Percentiles rank a stretch among this genome's conserved stretches.
These are phyloP conservation scores for Acanthornis magna DNA, from an alignment of 2,797 vertebrate genomes.

Conservation along the genomic window DNA sequence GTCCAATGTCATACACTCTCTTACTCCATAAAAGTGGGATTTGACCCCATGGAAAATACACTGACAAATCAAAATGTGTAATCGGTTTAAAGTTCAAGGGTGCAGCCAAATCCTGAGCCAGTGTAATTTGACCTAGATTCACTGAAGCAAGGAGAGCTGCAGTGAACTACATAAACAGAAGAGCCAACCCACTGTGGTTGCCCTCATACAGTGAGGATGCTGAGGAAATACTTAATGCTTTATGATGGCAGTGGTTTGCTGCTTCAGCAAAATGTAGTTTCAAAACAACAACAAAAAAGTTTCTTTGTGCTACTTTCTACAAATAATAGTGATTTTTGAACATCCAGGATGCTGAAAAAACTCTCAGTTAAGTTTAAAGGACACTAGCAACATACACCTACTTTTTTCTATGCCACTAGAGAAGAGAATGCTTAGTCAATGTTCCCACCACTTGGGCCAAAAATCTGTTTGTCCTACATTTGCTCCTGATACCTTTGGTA, in stretches of 20 bases:
- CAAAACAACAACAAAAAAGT: neutral
- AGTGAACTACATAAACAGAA: neutral
- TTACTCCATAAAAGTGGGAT: neutral
- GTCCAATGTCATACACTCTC: neutral
- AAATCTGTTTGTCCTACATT: neutral
- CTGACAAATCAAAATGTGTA: slow-evolving; percentile 61
- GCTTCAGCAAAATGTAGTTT: neutral
- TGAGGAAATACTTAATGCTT: neutral
- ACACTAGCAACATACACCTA: neutral
- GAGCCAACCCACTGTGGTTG: neutral
- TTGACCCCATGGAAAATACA: slow-evolving; percentile 33
- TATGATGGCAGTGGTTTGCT: neutral
- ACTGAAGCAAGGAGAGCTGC: neutral
- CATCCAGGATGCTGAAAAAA: neutral
- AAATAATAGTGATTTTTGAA: neutral
- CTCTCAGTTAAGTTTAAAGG: neutral
- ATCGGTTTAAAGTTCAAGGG: slow-evolving; percentile 60
- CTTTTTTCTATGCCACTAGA: neutral
- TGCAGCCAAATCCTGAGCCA: slow-evolving; percentile 55
- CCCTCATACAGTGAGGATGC: neutral
- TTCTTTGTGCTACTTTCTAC: neutral
- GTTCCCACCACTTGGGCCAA: neutral
- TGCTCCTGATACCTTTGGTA: neutral
- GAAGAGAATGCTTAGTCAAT: neutral
- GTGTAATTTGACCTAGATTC: slow-evolving; percentile 58